Conservation (phyloP, 2,797 vertebrate genomes). For the Discoglossus pictus region DNA sequence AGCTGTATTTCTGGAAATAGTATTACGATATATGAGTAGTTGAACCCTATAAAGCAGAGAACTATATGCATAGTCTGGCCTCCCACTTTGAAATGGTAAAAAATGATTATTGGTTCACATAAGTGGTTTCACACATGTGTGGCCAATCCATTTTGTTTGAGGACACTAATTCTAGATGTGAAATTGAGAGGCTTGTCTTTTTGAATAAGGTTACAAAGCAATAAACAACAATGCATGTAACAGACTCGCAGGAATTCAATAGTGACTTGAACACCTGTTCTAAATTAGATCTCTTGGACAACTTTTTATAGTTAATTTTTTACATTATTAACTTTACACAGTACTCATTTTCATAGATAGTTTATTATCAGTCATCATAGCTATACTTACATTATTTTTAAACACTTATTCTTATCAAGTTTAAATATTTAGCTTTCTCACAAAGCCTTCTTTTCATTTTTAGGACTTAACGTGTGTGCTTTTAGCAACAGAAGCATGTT, state of each 20-base stretch:
- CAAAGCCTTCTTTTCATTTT: neutral
- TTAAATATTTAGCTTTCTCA: slow-evolving; percentile 11
- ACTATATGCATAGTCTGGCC: slow-evolving; percentile 1
- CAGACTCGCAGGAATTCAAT: slow-evolving; percentile 13
- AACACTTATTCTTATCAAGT: no score
- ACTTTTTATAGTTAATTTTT: no score
- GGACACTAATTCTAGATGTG: slow-evolving; percentile 12
- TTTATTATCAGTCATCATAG: no score
- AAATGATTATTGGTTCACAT: neutral
- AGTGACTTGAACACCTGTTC: slow-evolving; percentile 41
- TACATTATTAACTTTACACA: no score
- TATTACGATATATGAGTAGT: no score
- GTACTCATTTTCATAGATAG: no score
- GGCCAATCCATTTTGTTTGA: slow-evolving; percentile 1
- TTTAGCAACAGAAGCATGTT: neutral
- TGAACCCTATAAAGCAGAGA: no score
- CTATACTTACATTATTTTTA: no score
- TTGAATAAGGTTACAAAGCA: slow-evolving; percentile 32
- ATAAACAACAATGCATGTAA: slow-evolving; percentile 24
- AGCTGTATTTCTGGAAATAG: no score
- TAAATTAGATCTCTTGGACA: slow-evolving; percentile 27
- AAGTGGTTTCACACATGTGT: slow-evolving; percentile 33
- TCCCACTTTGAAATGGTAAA: slow-evolving; percentile 17
- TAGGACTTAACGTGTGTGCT: neutral
- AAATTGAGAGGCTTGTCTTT: slow-evolving; percentile 22